phyloP scores from a whole-genome alignment of 92 coral and sea anemone genomes.

The Zoanthus sociatus region DNA sequence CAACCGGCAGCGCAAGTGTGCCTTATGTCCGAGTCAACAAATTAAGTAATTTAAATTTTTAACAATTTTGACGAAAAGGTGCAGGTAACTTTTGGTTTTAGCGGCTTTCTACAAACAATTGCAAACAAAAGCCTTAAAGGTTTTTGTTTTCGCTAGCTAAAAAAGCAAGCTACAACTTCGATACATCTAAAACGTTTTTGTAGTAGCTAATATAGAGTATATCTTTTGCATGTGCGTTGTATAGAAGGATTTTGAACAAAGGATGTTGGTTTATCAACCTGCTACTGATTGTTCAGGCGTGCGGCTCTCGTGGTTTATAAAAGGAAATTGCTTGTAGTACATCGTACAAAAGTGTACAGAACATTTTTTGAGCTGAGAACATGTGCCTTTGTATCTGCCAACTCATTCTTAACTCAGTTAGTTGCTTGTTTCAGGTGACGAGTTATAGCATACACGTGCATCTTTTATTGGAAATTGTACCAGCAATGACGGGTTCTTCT shows the following conservation, averaged over 20 bases:
- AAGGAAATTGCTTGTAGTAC: background rate
- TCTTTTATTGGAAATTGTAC: constrained; percentile 14
- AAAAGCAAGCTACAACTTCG: background rate
- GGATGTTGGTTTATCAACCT: too few relatives aligned
- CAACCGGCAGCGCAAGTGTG: constrained; percentile 5
- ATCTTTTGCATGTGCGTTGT: background rate
- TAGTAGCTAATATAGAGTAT: background rate
- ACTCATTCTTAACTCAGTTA: background rate
- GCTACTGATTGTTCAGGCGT: background rate
- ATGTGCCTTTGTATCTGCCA: constrained; percentile 17
- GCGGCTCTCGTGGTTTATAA: background rate
- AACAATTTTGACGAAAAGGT: background rate
- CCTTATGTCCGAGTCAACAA: constrained; percentile 2
- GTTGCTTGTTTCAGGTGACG: constrained; percentile 18
- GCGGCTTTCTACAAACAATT: constrained; percentile 14
- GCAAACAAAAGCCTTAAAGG: background rate
- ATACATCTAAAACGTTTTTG: background rate
- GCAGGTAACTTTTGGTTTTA: constrained; percentile 31
- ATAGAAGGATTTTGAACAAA: background rate
- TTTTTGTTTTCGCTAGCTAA: constrained; percentile 16
- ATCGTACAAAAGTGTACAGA: constrained; percentile 22
- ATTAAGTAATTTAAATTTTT: constrained; percentile 25
- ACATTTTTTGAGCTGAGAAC: background rate
- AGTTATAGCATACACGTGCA: constrained; percentile 25
- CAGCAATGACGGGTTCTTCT: background rate